Evolutionary conservation across 2,797 vertebrate genomes (phyloP).

Genomic region (Meda fulgida): DNA sequence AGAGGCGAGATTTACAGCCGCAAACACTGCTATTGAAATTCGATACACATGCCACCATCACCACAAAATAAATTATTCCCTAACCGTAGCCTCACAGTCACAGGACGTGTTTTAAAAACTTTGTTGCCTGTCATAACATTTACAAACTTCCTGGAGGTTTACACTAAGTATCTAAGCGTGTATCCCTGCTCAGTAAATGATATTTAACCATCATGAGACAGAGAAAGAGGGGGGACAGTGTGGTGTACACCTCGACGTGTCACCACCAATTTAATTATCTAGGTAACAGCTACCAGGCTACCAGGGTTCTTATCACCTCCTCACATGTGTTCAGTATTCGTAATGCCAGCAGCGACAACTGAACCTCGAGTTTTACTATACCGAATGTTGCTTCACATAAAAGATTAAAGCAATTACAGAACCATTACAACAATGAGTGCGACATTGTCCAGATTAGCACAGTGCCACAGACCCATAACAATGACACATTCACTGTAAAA

Average conservation of each 20-base stretch:
- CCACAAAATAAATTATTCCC: conserved; percentile 1
- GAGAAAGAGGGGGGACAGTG: not conserved
- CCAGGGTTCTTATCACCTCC: conserved; percentile 40
- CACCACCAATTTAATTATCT: conserved; percentile 58
- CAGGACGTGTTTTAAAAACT: conserved; percentile 11
- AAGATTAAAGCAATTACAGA: conserved; percentile 53
- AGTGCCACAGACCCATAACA: conserved; percentile 45
- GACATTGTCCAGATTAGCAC: conserved; percentile 51
- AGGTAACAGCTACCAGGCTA: conserved; percentile 56
- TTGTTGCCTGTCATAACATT: not conserved
- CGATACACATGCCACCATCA: conserved; percentile 2
- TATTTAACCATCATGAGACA: not conserved
- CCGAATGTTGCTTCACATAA: conserved; percentile 31
- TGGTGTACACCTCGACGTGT: conserved; percentile 40
- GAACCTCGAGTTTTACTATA: conserved; percentile 35
- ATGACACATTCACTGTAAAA: conserved; percentile 40
- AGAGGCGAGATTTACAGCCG: not conserved
- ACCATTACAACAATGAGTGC: conserved; percentile 53
- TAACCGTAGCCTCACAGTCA: not conserved
- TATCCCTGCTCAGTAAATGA: not conserved
- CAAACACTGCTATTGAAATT: conserved; percentile 16
- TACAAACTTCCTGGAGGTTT: conserved; percentile 6
- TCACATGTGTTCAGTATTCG: conserved; percentile 34
- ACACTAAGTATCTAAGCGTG: not conserved
- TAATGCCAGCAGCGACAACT: conserved; percentile 34